A percentile compares a stretch with the other conserved stretches of the same genome.
Evolutionary conservation across 2,113 vertebrate species (phyloP).

Genomic region (Pongo pygmaeus): DNA sequence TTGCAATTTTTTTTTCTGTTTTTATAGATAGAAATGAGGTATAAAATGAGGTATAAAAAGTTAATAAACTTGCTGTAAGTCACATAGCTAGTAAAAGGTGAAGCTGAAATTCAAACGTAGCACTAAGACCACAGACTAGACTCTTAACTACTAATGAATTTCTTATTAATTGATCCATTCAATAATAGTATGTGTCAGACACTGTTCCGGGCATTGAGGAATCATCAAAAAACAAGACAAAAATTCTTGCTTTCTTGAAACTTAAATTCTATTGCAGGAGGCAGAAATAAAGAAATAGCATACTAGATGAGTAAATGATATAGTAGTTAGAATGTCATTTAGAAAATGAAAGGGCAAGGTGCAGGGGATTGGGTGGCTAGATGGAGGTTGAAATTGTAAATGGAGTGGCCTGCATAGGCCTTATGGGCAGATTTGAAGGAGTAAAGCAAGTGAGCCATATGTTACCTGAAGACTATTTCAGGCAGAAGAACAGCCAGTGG

Average conservation of each 20-base stretch:
- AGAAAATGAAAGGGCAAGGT: neutral
- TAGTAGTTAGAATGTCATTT: neutral
- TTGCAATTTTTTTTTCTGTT: neutral
- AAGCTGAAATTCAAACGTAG: neutral
- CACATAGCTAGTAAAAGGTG: neutral
- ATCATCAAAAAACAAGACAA: slow-evolving; percentile 4
- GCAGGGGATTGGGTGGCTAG: neutral
- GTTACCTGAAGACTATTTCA: neutral
- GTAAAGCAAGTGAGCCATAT: neutral
- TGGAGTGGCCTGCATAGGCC: neutral
- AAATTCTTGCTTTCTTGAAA: neutral
- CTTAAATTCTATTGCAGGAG: neutral
- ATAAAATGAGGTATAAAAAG: neutral
- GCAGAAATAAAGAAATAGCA: neutral
- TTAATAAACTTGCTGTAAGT: neutral
- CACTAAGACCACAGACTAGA: neutral
- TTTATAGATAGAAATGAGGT: neutral
- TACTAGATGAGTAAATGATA: neutral
- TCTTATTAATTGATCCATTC: neutral
- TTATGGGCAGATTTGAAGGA: neutral
- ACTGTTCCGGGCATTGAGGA: neutral
- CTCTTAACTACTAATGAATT: neutral
- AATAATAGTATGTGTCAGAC: neutral
- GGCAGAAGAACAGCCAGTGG: neutral
- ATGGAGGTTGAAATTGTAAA: neutral